These are phyloP conservation scores for Lycopodina hypogea DNA, from an alignment of 37 sponge, comb jelly and placozoan genomes.

Conservation along the genomic window DNA sequence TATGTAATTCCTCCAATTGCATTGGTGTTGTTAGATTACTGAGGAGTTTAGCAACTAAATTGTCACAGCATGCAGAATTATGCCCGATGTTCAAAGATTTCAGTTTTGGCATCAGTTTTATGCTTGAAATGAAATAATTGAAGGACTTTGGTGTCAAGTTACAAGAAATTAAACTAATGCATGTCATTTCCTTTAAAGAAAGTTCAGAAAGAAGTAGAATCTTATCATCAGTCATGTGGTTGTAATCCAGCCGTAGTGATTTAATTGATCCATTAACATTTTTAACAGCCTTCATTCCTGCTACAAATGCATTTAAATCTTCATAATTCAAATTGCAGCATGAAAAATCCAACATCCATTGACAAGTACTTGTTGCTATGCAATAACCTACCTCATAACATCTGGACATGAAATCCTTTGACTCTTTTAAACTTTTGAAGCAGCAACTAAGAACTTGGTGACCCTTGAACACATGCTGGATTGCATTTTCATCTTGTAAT, in stretches of 20 bases:
- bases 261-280: not conserved
- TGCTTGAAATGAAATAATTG: not conserved
- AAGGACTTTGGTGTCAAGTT: not conserved
- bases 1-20: not conserved
- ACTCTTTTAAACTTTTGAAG: not conserved
- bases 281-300: not conserved
- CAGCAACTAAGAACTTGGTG: not conserved
- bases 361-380: constrained; percentile 1
- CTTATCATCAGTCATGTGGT: not conserved
- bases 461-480: not conserved
- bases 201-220: not conserved
- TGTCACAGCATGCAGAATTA: not conserved
- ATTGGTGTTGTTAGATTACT: not conserved
- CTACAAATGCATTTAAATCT: not conserved
- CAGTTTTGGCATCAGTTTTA: not conserved
- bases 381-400: not conserved
- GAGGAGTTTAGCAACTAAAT: not conserved
- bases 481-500: not conserved
- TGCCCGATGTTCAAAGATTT: not conserved
- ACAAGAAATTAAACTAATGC: not conserved
- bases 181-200: not conserved
- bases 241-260: not conserved
- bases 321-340: not conserved
- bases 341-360: not conserved
- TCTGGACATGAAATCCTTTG: not conserved